These are phyloP conservation scores for Rhagonycha fulva DNA, from an alignment of 2,888 invertebrate genomes.

Conservation along the genomic window DNA sequence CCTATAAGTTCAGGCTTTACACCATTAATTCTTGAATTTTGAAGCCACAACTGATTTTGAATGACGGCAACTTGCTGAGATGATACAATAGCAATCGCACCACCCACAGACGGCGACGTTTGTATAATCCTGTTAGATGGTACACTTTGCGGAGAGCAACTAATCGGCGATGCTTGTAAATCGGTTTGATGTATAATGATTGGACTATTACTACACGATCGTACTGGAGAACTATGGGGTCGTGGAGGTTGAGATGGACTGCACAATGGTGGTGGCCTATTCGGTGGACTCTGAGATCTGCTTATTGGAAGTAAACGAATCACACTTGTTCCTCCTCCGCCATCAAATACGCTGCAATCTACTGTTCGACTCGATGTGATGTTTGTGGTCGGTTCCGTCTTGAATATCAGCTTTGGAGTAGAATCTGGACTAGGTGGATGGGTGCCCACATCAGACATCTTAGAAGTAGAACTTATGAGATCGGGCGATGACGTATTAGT, in stretches of 20 bases:
- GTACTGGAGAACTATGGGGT: conserved; percentile 54
- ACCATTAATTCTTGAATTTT: conserved; percentile 72
- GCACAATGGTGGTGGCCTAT: conserved; percentile 47
- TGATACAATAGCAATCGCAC: conserved; percentile 32
- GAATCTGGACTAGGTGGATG: conserved; percentile 64
- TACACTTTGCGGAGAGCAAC: conserved; percentile 35
- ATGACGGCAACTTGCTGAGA: conserved; percentile 41
- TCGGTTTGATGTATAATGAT: conserved; percentile 49
- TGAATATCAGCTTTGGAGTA: conserved; percentile 61
- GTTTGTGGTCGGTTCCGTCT: conserved; percentile 54
- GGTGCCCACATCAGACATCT: conserved; percentile 68
- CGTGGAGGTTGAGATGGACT: conserved; percentile 52
- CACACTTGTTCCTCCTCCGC: conserved; percentile 49
- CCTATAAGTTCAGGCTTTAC: conserved; percentile 80
- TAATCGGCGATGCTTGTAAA: conserved; percentile 39
- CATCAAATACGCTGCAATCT: conserved; percentile 62
- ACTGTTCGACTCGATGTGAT: conserved; percentile 58
- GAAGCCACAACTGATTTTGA: conserved; percentile 52
- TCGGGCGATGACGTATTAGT: conserved; percentile 92
- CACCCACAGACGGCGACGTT: conserved; percentile 27
- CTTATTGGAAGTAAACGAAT: conserved; percentile 48
- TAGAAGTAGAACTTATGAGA: conserved; percentile 81
- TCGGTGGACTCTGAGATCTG: conserved; percentile 52
- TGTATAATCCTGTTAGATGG: conserved; percentile 31
- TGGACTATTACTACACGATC: conserved; percentile 50